Percentiles rank a stretch among this genome's conserved stretches.
phyloP scores from a whole-genome alignment of 2,797 vertebrate genomes.

The Urocyon cinereoargenteus region DNA sequence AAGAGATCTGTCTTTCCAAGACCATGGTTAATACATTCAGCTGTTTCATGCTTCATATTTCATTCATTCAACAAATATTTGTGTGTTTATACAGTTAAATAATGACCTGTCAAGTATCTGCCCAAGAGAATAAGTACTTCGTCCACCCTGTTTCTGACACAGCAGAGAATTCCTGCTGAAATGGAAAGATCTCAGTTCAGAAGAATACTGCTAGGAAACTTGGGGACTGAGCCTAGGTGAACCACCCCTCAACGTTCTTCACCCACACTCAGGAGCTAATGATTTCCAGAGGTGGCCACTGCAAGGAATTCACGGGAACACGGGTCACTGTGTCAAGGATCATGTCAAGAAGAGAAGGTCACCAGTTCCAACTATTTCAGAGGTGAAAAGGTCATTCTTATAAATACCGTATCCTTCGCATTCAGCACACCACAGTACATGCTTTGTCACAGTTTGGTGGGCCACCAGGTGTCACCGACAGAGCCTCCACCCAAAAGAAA shows the following conservation, averaged over 20 bases:
- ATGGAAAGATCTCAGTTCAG: neutral
- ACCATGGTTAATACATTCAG: neutral
- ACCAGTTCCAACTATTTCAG: conserved; percentile 72
- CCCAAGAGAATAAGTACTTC: neutral
- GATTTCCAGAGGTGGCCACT: conserved; percentile 70
- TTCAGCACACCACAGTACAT: neutral
- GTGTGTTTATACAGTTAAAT: neutral
- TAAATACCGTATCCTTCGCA: conserved; percentile 23
- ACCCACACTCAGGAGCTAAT: conserved; percentile 57
- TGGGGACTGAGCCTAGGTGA: neutral
- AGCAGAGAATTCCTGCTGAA: neutral
- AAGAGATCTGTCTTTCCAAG: neutral
- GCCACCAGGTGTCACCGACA: neutral
- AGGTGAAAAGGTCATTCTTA: conserved; percentile 65
- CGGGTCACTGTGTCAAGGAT: conserved; percentile 65
- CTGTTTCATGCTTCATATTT: neutral
- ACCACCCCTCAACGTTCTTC: conserved; percentile 10
- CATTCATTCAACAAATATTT: conserved; percentile 16
- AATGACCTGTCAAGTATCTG: neutral
- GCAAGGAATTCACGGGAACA: conserved; percentile 55
- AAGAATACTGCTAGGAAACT: conserved; percentile 23
- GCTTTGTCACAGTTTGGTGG: conserved; percentile 48
- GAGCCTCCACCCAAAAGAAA: neutral
- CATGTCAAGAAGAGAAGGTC: conserved; percentile 63
- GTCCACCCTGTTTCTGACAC: neutral